Evolutionary conservation across 2,113 vertebrate genomes (phyloP), one percentile per base, ranked within the genome.

Genomic region (Oceanodroma tethys): DNA sequence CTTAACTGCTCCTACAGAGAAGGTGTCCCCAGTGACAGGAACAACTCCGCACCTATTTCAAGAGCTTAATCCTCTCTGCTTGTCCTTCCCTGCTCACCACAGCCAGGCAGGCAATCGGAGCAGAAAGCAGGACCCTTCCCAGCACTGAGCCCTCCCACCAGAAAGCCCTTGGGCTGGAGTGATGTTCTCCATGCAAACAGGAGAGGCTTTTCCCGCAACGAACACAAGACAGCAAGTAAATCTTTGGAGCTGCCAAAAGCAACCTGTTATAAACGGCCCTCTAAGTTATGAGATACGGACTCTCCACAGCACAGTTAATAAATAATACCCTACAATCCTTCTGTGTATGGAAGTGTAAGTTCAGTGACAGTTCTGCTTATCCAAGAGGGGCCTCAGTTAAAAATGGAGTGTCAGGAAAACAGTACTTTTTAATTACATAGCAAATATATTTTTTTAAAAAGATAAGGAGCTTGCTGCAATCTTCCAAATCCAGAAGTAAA

Each of bases 221-320:
- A 75, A 71, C 70, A 81, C 68, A 47, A 67, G 60, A 81, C 43
- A 85, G 86, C 43, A 71, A 76, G 47, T 90, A 96, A 94, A 96
- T 95, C 73, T 96, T 75, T 3, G 11, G 60, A 90, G 59, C 72
- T 92, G 91, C 74, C 94, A 92, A 83, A 92, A 62, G 70, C 55
- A 86, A 93, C 79, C 70, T 58, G 25, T 95, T 86, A 96, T 81
- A 93, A 95, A 97, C 72, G 58, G 50, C 80, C 62, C 72, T 79
- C 72, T 81, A 71, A 65, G 26, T 74, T 95, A 73, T 53, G 62
- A 97, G 90, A 80, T 79, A 92, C 6, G 47, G 84, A 85, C 91
- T 85, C 65, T 83, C 40, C 38, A 78, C 52, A 23, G 63, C 30
- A 84, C 30, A 43, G 74, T 81, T 93, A 75, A 95, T 90, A 94